Evolutionary conservation across 2,888 invertebrate genomes (phyloP).

Genomic region (Zootermopsis nevadensis): DNA sequence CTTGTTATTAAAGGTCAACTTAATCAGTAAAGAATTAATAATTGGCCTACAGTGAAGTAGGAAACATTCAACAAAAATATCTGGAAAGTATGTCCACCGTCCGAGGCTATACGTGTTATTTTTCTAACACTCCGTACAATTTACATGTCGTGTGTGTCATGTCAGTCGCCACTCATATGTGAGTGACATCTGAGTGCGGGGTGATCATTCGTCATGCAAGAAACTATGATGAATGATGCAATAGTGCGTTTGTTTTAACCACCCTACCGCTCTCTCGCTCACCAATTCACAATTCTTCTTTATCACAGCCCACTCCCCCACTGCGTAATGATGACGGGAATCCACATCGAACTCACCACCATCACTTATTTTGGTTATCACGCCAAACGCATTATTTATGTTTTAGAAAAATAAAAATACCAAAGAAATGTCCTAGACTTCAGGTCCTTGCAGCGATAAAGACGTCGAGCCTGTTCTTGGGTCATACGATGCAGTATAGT

Average conservation of each 20-base stretch:
- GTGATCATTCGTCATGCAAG: slow-evolving; percentile 21
- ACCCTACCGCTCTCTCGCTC: not conserved
- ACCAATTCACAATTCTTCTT: slow-evolving; percentile 18
- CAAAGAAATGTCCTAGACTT: too few species aligned
- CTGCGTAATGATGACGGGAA: not conserved
- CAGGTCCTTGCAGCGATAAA: too few species aligned
- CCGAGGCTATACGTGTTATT: not conserved
- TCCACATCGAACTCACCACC: not conserved
- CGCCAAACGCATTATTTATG: not conserved
- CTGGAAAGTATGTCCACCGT: not conserved
- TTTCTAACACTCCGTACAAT: not conserved
- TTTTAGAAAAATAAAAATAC: too few species aligned
- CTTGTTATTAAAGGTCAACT: not conserved
- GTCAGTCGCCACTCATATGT: slow-evolving; percentile 26
- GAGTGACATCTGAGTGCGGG: slow-evolving; percentile 27
- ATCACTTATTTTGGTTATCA: not conserved
- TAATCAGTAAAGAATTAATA: not conserved
- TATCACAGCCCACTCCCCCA: slow-evolving; percentile 23
- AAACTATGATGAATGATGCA: slow-evolving; percentile 41
- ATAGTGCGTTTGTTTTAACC: slow-evolving; percentile 31
- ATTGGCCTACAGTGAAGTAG: not conserved
- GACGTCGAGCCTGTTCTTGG: too few species aligned
- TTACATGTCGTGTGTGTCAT: slow-evolving; percentile 30
- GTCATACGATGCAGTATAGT: too few species aligned
- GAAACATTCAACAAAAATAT: not conserved